phyloP scores from a whole-genome alignment of 37 sponge, comb jelly and placozoan genomes.

The Chondrilla cf. caribensis region DNA sequence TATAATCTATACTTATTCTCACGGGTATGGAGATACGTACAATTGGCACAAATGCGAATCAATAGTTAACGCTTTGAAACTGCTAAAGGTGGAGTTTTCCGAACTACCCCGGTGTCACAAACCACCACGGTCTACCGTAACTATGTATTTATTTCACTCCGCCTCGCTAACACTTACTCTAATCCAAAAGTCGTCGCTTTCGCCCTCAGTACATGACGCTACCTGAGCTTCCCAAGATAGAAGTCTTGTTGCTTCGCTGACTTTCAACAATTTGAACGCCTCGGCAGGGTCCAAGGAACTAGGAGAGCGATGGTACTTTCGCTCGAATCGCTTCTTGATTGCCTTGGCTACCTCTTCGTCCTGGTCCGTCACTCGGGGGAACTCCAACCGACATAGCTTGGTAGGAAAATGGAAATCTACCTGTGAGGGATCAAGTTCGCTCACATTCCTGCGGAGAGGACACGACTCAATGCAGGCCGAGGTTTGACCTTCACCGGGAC shows the following conservation, averaged over 20 bases:
- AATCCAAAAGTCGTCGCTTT: conserved; percentile 24
- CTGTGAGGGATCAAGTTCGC: no score
- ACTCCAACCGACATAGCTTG: not conserved
- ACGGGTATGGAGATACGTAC: no score
- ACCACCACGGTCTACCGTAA: no score
- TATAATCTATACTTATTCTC: no score
- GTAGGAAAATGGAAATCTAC: not conserved
- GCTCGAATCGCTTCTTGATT: not conserved
- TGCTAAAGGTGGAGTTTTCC: no score
- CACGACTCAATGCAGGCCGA: not conserved
- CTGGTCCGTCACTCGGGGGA: not conserved
- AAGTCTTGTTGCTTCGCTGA: not conserved
- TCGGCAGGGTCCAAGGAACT: not conserved
- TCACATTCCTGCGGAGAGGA: no score
- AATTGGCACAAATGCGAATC: no score
- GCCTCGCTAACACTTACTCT: conserved; percentile 5
- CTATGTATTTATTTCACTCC: no score
- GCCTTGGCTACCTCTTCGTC: not conserved
- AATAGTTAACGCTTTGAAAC: no score
- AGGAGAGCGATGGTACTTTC: not conserved
- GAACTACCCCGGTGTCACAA: no score
- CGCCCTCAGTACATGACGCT: conserved; percentile 11
- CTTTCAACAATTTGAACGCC: not conserved
- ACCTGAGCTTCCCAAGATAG: conserved; percentile 26
- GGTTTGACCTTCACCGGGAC: not conserved